These are phyloP conservation scores for Carposina sasakii DNA, from an alignment of 1,140 invertebrate species.

Conservation along the genomic window DNA sequence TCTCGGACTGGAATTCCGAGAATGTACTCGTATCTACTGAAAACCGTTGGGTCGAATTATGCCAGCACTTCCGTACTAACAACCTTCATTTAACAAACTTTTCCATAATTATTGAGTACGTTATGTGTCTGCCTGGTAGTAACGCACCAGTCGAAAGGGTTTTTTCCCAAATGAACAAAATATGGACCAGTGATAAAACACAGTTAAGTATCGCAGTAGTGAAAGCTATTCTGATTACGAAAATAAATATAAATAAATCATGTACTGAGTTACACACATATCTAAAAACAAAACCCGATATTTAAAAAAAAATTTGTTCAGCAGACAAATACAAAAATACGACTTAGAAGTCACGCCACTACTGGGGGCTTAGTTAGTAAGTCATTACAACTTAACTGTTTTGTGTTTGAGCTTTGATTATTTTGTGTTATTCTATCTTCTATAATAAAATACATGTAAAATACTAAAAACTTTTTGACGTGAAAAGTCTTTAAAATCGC, in stretches of 20 bases:
- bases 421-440: no score
- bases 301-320: slow-evolving; percentile 32
- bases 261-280: slow-evolving; percentile 30
- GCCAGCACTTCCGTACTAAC: slow-evolving; percentile 32
- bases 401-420: no score
- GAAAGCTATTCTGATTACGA: slow-evolving; percentile 32
- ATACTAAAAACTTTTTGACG: no score
- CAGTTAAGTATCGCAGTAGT: slow-evolving; percentile 21
- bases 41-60: slow-evolving; percentile 38
- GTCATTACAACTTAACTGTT: no score
- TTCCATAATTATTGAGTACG: slow-evolving; percentile 30
- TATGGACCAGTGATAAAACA: slow-evolving; percentile 25
- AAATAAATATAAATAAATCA: slow-evolving; percentile 33
- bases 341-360: no score
- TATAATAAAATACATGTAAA: no score
- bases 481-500: no score
- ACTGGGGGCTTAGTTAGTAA: no score
- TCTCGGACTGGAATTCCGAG: slow-evolving; percentile 29
- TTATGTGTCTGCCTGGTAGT: slow-evolving; percentile 26
- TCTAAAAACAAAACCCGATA: slow-evolving; percentile 26
- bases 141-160: slow-evolving; percentile 28
- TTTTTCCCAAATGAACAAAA: slow-evolving; percentile 28
- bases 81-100: slow-evolving; percentile 35
- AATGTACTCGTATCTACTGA: slow-evolving; percentile 34
- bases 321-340: slow-evolving; percentile 33